Evolutionary conservation across 2,888 invertebrate species (phyloP).

Genomic region (Agonopterix alstromeriana): DNA sequence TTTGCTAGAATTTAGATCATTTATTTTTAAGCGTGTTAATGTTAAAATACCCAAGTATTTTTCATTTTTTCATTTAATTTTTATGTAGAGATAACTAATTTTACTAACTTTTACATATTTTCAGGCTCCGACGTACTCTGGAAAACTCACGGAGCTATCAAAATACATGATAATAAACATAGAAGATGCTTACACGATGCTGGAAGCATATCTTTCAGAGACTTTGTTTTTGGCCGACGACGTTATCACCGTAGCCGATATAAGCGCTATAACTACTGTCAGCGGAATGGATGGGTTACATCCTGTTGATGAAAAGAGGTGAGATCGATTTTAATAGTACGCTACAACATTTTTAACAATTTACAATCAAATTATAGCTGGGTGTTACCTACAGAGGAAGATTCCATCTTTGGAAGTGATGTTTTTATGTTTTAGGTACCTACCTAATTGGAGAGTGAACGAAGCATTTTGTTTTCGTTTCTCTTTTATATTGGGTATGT

Average conservation of each 20-base stretch:
- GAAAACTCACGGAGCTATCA: conserved; percentile 40
- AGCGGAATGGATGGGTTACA: conserved; percentile 42
- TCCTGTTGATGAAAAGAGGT: conserved; percentile 46
- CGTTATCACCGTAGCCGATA: conserved; percentile 49
- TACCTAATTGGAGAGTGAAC: too few species aligned
- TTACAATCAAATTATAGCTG: too few species aligned
- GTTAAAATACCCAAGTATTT: too few species aligned
- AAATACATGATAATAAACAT: conserved; percentile 39
- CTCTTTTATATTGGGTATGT: too few species aligned
- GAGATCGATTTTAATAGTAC: conserved; percentile 1
- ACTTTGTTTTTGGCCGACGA: conserved; percentile 44
- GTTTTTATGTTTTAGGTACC: too few species aligned
- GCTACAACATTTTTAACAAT: too few species aligned
- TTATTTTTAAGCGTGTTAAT: too few species aligned
- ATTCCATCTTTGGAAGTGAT: background rate
- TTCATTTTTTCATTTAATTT: too few species aligned
- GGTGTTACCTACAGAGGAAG: conserved; percentile 2
- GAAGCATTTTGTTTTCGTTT: too few species aligned
- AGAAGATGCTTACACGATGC: conserved; percentile 40
- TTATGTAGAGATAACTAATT: too few species aligned
- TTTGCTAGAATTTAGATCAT: too few species aligned
- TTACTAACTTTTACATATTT: conserved; percentile 6
- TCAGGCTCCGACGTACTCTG: conserved; percentile 51
- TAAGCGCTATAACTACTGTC: conserved; percentile 46
- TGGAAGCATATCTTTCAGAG: conserved; percentile 48